These are phyloP conservation scores for Gastrophysa polygoni DNA, from an alignment of 2,888 invertebrate genomes.

Conservation along the genomic window DNA sequence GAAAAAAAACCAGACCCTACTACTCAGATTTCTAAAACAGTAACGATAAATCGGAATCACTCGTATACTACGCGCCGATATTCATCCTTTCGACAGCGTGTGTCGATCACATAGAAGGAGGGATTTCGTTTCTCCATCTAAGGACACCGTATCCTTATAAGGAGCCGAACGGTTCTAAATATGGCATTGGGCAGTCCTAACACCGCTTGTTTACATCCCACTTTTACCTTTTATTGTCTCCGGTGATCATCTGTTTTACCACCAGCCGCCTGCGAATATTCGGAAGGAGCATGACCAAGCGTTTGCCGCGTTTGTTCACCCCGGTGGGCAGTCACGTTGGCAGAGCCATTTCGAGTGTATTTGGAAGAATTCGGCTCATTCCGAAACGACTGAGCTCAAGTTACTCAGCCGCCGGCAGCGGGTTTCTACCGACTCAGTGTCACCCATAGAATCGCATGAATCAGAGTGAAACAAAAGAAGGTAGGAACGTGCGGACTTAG, in stretches of 20 bases:
- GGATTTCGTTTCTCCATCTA: slow-evolving; percentile 82
- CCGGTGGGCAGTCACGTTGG: slow-evolving; percentile 16
- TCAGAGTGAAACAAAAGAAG: slow-evolving; percentile 39
- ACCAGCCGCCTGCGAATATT: background rate
- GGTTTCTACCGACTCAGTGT: slow-evolving; percentile 22
- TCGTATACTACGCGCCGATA: slow-evolving; percentile 10
- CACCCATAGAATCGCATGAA: slow-evolving; percentile 36
- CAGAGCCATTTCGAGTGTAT: slow-evolving; percentile 37
- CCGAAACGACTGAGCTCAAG: slow-evolving; percentile 47
- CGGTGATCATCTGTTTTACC: slow-evolving; percentile 26
- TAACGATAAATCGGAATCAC: slow-evolving; percentile 41
- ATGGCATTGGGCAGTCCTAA: slow-evolving; percentile 77
- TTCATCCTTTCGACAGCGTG: slow-evolving; percentile 45
- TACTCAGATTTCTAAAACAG: slow-evolving; percentile 6
- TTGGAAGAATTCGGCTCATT: slow-evolving; percentile 48
- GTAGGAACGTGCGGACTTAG: slow-evolving; percentile 45
- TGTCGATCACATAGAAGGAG: slow-evolving; percentile 61
- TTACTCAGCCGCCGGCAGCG: slow-evolving; percentile 41
- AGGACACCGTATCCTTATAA: slow-evolving; percentile 82
- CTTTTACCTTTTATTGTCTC: slow-evolving; percentile 41
- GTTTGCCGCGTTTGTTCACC: slow-evolving; percentile 12
- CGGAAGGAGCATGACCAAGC: background rate
- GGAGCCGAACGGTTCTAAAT: slow-evolving; percentile 82
- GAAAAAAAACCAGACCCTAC: slow-evolving; percentile 6
- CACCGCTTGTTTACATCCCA: slow-evolving; percentile 58